A percentile compares a stretch with the other conserved stretches of the same genome.
Conservation (phyloP, 2,113 vertebrate genomes). For the Pangasianodon hypophthalmus region DNA sequence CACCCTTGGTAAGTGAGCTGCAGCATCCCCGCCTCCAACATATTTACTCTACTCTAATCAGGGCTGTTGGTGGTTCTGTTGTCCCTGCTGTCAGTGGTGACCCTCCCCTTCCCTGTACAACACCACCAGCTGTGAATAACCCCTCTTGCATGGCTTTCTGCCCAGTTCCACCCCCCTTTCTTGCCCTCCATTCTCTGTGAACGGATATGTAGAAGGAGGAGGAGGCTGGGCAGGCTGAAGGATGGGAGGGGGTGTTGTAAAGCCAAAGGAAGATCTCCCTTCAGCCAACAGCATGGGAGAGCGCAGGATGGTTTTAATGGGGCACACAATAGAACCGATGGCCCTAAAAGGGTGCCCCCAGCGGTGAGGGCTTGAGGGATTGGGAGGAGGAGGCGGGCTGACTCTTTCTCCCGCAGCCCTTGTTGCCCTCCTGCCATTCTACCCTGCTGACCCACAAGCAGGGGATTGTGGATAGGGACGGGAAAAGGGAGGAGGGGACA, state of each 20-base stretch:
- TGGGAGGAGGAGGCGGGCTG: conserved; percentile 36
- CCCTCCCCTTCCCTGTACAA: conserved; percentile 58
- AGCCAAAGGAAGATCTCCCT: conserved; percentile 67
- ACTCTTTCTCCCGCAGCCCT: conserved; percentile 38
- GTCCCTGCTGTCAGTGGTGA: conserved; percentile 41
- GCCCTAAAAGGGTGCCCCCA: conserved; percentile 61
- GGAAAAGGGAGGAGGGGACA: conserved; percentile 62
- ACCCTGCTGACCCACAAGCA: conserved; percentile 64
- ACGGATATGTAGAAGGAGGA: conserved; percentile 35
- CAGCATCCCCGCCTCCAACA: background rate
- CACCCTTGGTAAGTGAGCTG: conserved; percentile 88
- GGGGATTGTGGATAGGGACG: conserved; percentile 45
- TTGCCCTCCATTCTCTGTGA: conserved; percentile 41
- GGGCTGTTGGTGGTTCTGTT: conserved; percentile 42
- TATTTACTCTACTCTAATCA: conserved; percentile 44
- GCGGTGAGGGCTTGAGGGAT: conserved; percentile 59
- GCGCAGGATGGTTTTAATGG: conserved; percentile 60
- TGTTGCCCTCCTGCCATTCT: conserved; percentile 67
- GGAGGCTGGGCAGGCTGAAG: conserved; percentile 18
- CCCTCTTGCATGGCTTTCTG: conserved; percentile 49
- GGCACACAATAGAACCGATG: conserved; percentile 45
- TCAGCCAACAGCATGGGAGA: conserved; percentile 58
- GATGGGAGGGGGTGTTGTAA: conserved; percentile 53
- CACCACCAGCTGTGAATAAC: conserved; percentile 50
- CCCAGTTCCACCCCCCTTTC: conserved; percentile 17